phyloP scores from a whole-genome alignment of 2,888 invertebrate species.

The Capitulum mitella region DNA sequence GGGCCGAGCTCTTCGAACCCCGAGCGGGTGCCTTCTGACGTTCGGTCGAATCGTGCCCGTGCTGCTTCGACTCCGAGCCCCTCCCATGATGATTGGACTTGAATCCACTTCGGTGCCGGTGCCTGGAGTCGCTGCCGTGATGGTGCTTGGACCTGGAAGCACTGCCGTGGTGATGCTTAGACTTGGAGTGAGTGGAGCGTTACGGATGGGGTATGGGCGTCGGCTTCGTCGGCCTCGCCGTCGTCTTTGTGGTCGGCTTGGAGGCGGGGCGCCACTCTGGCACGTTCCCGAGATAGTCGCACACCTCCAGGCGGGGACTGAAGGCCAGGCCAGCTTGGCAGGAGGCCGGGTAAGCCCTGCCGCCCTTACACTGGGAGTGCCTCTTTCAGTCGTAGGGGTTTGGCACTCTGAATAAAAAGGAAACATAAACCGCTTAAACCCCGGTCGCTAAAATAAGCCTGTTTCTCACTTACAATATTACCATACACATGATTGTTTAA shows the following conservation, averaged over 20 bases:
- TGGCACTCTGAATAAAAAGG: not conserved
- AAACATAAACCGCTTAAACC: too few relatives aligned
- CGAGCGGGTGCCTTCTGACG: not conserved
- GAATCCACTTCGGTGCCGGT: not conserved
- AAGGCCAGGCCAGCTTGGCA: not conserved
- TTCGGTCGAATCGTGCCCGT: not conserved
- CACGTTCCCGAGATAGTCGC: not conserved
- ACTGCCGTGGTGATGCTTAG: not conserved
- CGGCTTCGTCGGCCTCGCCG: not conserved
- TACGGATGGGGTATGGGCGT: not conserved
- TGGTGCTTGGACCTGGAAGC: not conserved
- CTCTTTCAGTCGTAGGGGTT: not conserved
- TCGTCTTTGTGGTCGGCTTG: not conserved
- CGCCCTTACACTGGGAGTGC: not conserved
- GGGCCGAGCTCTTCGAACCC: not conserved
- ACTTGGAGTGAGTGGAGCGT: not conserved
- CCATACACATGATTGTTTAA: too few relatives aligned
- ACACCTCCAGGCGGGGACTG: not conserved
- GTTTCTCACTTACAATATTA: too few relatives aligned
- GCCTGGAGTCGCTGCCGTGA: not conserved
- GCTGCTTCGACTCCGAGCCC: not conserved
- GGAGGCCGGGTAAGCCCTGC: not conserved
- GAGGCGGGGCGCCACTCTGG: not conserved
- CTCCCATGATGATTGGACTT: not conserved
- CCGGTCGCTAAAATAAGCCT: too few relatives aligned